Evolutionary conservation across 2,888 invertebrate species (phyloP), one percentile per base, ranked within the genome.

Genomic region (Druceiella hillmani): DNA sequence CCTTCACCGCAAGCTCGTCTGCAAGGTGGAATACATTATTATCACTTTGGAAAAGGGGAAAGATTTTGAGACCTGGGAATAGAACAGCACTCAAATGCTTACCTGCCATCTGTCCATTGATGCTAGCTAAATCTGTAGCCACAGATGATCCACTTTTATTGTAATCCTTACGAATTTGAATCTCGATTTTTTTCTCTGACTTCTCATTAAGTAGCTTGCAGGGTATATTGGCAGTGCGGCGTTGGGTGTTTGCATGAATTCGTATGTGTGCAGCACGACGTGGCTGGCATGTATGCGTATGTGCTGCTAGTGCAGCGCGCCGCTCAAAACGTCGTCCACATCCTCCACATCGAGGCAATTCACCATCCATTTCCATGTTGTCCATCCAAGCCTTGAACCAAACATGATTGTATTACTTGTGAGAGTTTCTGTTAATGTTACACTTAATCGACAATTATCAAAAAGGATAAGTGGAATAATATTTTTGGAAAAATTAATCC

Each of bases 281-380:
- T 44, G 76, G 75, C 44, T 64, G 71, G 57, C 85, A 87, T 37
- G 78, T 79, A 55, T 80, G 76, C 24, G 80, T 73, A 62, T 86
- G 87, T 12, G 84, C 79, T 4, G 78, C 75, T 3, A 86, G 64
- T 2, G 84, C 84, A 7, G 83, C 85, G 46, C 79, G 78, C 1
- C 83, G 72, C 55, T 85, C 85, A 54, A 86, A 86, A 40, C 75
- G 69, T 47, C 81, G 79, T 0, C 81, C 81, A 57, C 87, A 87
- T 1, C 78, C 79, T 12, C 77, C 78, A 54, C 81, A 79, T 55
- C 74, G 78, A 49, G 82, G 62, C 30, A 78, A 54, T 47, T 76
- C 76, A 7, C 74, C 66, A 50, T 77, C 77, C 5, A 71, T 66
- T 52, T 83, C 81, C 50, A 82, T 66, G 56, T 79, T 79, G 44